A percentile compares a stretch with the other conserved stretches of the same genome.
These are phyloP conservation scores for Coendou prehensilis DNA, from an alignment of 2,797 vertebrate species.

Conservation along the genomic window DNA sequence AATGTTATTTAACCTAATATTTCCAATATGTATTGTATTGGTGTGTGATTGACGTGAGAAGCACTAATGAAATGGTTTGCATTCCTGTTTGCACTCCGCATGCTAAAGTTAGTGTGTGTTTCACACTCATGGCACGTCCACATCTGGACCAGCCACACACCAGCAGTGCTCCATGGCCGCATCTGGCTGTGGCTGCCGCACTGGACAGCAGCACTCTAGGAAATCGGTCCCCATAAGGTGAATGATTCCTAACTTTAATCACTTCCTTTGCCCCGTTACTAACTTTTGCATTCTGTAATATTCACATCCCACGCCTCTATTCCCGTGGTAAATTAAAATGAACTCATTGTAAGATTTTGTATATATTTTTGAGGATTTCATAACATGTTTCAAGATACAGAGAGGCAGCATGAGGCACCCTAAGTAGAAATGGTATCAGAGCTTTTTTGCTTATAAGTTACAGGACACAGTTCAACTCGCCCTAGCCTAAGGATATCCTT, in stretches of 20 bases:
- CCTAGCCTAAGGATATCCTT: not conserved
- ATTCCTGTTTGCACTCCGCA: not conserved
- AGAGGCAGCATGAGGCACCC: not conserved
- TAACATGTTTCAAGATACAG: not conserved
- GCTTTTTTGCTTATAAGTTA: not conserved
- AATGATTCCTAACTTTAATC: not conserved
- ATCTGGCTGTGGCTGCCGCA: accelerated
- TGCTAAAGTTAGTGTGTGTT: not conserved
- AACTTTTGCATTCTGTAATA: not conserved
- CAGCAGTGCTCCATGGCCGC: accelerated
- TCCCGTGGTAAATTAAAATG: conserved; percentile 17
- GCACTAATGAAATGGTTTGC: not conserved
- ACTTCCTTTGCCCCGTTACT: not conserved
- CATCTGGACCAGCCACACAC: accelerated
- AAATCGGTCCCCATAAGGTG: accelerated
- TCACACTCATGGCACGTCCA: not conserved
- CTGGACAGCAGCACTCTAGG: not conserved
- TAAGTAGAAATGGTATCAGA: not conserved
- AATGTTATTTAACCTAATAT: not conserved
- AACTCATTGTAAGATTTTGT: not conserved
- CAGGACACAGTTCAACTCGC: not conserved
- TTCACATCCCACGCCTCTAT: not conserved
- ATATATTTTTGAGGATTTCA: not conserved
- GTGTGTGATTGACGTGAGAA: not conserved
- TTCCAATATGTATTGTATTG: not conserved